These are phyloP conservation scores for Osmerus eperlanus DNA, from an alignment of 2,113 vertebrate genomes.

Conservation along the genomic window DNA sequence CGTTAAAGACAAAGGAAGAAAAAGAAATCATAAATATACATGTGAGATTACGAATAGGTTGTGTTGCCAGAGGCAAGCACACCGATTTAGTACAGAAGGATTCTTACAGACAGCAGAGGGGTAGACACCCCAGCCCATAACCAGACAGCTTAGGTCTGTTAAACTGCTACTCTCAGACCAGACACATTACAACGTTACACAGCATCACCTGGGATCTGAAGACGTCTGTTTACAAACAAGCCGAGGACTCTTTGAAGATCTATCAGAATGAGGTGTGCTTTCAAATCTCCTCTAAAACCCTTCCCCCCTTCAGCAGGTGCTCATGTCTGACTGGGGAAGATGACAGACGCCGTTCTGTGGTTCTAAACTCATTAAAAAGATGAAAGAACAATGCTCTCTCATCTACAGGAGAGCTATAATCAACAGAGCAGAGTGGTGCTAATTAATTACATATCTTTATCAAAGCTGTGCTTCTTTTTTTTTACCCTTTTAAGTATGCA, in stretches of 20 bases:
- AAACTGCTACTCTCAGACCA: too few species aligned
- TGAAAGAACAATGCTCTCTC: not conserved
- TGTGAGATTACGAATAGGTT: too few species aligned
- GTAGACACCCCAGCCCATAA: too few species aligned
- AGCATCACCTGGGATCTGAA: too few species aligned
- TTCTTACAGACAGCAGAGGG: too few species aligned
- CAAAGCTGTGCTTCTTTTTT: not conserved
- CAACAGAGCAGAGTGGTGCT: slow-evolving; percentile 6
- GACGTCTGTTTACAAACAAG: too few species aligned
- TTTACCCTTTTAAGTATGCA: not conserved
- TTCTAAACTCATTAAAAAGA: slow-evolving; percentile 14
- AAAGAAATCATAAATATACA: too few species aligned
- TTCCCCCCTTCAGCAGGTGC: slow-evolving; percentile 1
- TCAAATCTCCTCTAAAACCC: slow-evolving; percentile 12
- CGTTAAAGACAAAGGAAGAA: too few species aligned
- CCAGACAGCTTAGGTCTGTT: too few species aligned
- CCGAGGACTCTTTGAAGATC: slow-evolving; percentile 8
- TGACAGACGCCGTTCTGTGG: not conserved
- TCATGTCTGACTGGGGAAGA: not conserved
- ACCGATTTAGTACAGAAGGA: not conserved
- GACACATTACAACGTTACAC: too few species aligned
- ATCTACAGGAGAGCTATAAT: slow-evolving; percentile 24
- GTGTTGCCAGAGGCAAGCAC: not conserved
- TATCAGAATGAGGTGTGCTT: not conserved
- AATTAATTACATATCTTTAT: slow-evolving; percentile 4